Conservation (phyloP, 2,888 invertebrate genomes). For the Lasius fuliginosus region DNA sequence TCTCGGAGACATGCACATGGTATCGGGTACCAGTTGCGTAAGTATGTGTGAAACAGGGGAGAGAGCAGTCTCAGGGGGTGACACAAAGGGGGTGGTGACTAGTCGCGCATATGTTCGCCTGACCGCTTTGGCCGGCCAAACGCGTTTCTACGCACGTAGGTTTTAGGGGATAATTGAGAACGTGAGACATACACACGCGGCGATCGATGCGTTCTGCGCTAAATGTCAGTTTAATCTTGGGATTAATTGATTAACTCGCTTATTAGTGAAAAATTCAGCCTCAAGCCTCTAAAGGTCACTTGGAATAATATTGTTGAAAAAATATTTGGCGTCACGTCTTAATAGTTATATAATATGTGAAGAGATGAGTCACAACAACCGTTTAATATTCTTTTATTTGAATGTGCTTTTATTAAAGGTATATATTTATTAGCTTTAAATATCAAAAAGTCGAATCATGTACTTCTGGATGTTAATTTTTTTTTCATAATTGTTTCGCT, state of each 20-base stretch:
- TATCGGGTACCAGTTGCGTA: constrained; percentile 73
- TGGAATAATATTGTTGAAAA: neutral
- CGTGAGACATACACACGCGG: constrained; percentile 24
- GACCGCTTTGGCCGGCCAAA: constrained; percentile 56
- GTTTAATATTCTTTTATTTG: neutral
- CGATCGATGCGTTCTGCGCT: constrained; percentile 54
- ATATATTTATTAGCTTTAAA: neutral
- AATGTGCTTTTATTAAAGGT: neutral
- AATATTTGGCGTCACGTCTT: neutral
- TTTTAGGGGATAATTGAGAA: constrained; percentile 46
- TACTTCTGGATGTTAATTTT: neutral
- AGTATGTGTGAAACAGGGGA: constrained; percentile 62
- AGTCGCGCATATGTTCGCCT: constrained; percentile 58
- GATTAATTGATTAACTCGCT: neutral
- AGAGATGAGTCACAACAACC: neutral
- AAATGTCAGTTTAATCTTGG: constrained; percentile 4
- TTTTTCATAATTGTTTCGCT: neutral
- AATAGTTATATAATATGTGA: neutral
- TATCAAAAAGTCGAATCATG: constrained; percentile 1
- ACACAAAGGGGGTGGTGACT: constrained; percentile 29
- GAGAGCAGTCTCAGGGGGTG: constrained; percentile 2
- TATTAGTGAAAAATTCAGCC: neutral
- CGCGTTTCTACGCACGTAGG: constrained; percentile 56
- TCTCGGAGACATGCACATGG: constrained; percentile 75
- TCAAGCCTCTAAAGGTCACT: neutral